These are phyloP conservation scores for Okapia johnstoni DNA, from an alignment of 2,113 vertebrate genomes.

Conservation along the genomic window DNA sequence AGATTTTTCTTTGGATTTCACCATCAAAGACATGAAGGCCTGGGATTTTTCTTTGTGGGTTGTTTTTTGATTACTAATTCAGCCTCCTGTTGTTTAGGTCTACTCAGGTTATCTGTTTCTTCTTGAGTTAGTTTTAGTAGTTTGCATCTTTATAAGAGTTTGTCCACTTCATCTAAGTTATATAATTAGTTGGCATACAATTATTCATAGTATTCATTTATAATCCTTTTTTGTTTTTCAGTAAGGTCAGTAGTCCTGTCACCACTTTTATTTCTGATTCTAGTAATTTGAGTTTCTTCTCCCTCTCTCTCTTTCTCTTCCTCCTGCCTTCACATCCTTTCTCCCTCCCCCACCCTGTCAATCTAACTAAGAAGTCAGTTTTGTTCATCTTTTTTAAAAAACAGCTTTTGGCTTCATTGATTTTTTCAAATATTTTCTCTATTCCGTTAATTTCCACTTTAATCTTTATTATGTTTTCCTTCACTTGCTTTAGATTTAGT, in stretches of 20 bases:
- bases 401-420: not conserved
- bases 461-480: not conserved
- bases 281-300: not conserved
- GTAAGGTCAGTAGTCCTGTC: not conserved
- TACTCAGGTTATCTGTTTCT: not conserved
- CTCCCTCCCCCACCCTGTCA: not conserved
- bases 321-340: not conserved
- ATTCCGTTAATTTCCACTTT: not conserved
- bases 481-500: not conserved
- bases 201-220: not conserved
- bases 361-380: not conserved
- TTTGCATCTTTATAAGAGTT: not conserved
- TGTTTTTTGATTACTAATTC: not conserved
- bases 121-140: not conserved
- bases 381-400: not conserved
- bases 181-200: not conserved
- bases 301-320: not conserved
- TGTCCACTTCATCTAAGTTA: not conserved
- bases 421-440: not conserved
- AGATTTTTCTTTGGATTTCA: not conserved
- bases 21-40: not conserved
- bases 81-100: not conserved
- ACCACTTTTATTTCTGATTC: not conserved
- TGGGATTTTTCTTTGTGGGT: not conserved
- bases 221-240: not conserved